Conservation (phyloP, 92 coral and sea anemone genomes). For the Bergia puertoricense region DNA sequence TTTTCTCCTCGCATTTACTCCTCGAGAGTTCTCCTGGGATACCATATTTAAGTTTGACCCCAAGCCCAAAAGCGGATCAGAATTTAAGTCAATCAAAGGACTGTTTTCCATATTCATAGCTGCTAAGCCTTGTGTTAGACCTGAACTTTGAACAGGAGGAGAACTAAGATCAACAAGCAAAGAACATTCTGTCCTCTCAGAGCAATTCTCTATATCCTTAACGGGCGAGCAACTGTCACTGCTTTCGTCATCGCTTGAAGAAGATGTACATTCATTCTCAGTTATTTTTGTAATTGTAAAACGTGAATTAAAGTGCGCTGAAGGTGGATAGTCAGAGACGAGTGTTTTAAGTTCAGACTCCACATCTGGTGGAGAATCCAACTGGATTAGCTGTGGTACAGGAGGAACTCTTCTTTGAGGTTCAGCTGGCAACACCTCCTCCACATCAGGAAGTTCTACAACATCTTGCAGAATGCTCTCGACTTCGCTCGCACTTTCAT, state of each 20-base stretch:
- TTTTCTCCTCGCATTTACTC: background rate
- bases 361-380: constrained; percentile 64
- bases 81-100: constrained; percentile 22
- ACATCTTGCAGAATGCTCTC: constrained; percentile 61
- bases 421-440: constrained; percentile 30
- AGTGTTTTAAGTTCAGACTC: constrained; percentile 58
- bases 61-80: background rate
- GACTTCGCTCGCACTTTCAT: constrained; percentile 53
- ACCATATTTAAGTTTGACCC: background rate
- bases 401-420: constrained; percentile 8
- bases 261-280: constrained; percentile 44
- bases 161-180: constrained; percentile 30
- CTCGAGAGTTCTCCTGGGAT: constrained; percentile 12
- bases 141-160: background rate
- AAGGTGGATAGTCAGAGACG: constrained; percentile 60
- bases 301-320: constrained; percentile 47
- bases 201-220: constrained; percentile 28
- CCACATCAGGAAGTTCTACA: constrained; percentile 36
- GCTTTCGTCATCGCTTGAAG: constrained; percentile 44
- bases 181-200: constrained; percentile 30
- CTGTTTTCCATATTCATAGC: background rate
- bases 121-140: constrained; percentile 4
- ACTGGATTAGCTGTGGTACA: constrained; percentile 53
- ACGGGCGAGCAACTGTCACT: constrained; percentile 16
- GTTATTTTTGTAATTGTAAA: constrained; percentile 58